Evolutionary conservation across 2,888 invertebrate genomes (phyloP).

Genomic region (Ophion slaviceki): DNA sequence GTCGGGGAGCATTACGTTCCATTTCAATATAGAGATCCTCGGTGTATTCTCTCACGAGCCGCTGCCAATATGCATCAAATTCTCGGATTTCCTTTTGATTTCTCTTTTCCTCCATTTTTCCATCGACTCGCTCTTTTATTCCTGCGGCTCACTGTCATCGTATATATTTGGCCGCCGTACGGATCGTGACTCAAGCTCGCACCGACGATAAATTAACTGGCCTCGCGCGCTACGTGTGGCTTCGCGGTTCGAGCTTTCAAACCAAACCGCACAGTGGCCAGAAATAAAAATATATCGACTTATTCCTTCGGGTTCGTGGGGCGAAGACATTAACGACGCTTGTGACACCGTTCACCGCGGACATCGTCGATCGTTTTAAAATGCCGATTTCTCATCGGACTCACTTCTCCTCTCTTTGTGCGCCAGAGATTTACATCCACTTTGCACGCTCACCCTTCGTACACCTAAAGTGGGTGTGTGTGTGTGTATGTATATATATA

Average conservation of each 20-base stretch:
- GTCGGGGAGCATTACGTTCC: not conserved
- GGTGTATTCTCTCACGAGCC: slow-evolving; percentile 5
- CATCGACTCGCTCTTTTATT: slow-evolving; percentile 27
- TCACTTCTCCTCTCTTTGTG: slow-evolving; percentile 24
- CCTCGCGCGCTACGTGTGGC: slow-evolving; percentile 27
- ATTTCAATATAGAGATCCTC: slow-evolving; percentile 15
- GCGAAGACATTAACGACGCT: slow-evolving; percentile 56
- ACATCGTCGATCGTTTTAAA: slow-evolving; percentile 54
- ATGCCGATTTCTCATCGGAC: slow-evolving; percentile 55
- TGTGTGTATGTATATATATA: not conserved
- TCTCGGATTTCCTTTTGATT: not conserved
- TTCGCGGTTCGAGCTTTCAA: slow-evolving; percentile 18
- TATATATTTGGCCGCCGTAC: slow-evolving; percentile 28
- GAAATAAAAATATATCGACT: slow-evolving; percentile 55
- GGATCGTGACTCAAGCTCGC: slow-evolving; percentile 43
- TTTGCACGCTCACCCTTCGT: slow-evolving; percentile 19
- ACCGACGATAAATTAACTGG: slow-evolving; percentile 48
- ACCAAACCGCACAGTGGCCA: slow-evolving; percentile 44
- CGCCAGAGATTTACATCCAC: slow-evolving; percentile 26
- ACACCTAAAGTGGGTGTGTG: not conserved
- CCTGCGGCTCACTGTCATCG: not conserved
- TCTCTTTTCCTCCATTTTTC: slow-evolving; percentile 7
- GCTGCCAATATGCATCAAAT: slow-evolving; percentile 8
- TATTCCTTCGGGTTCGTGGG: slow-evolving; percentile 21
- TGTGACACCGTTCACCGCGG: slow-evolving; percentile 51